Evolutionary conservation across 1,140 invertebrate species (phyloP), one percentile per base, ranked within the genome.

Genomic region (Drosophila littoralis): DNA sequence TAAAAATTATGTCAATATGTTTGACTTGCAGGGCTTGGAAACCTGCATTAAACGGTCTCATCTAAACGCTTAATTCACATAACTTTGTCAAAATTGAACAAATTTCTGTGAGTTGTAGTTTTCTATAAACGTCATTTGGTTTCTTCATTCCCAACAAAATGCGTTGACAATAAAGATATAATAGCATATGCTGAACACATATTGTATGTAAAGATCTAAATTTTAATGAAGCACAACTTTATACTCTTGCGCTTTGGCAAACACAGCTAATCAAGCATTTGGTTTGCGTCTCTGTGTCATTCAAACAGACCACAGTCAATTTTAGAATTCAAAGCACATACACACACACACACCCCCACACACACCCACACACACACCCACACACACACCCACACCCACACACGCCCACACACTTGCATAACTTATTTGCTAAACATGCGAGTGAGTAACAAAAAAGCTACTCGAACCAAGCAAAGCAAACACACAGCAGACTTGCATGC

Each of bases 401-500:
- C 42, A 45, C 13, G 13, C 6, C 12, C 17, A 61, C 38, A 22
- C 38, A 17, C 17, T 7, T 32, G 42, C 35, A 50, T n/a, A 36
- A 50, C 15, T 51, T 43, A 58, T 72, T 57, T 57, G 45, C 35
- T 35, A 36, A 66, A 66, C 51, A 66, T 72, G 54, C 66, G 58
- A 22, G 63, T 63, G 70, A 63, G 50, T 55, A 50, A 38, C 40
- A 54, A 63, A 63, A 69, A 22, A 45, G 42, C 13, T 35, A 45
- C 54, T 70, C 43, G 51, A 70, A 40, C 33, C 43, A 74, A 70
- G 51, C 72, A 63, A 63, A 70, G 57, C 57, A 69, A 57, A 74
- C 50, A 74, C 55, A 73, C 35, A 55, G n/a, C 64, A 68, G 52
- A 45, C 64, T 64, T 55, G 57, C 71, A 69, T 68, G 66, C 70